Evolutionary conservation across 2,797 vertebrate species (phyloP).

Genomic region (Melanotaenia nigrans): DNA sequence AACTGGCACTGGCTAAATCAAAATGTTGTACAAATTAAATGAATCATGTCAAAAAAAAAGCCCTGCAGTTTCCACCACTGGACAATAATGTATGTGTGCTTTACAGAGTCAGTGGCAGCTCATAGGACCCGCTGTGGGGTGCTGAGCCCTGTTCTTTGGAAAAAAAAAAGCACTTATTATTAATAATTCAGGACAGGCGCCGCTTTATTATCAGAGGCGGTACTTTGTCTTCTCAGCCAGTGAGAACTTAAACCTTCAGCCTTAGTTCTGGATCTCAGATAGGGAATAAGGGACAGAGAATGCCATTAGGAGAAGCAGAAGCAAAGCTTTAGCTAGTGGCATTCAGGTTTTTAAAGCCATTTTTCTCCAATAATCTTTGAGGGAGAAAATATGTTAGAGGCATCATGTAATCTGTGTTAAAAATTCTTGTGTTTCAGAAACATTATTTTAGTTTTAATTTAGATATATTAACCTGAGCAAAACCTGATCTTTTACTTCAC

Average conservation of each 20-base stretch:
- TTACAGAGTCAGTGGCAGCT: conserved; percentile 29
- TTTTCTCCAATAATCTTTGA: neutral
- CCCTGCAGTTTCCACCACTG: conserved; percentile 9
- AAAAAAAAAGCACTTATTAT: conserved; percentile 65
- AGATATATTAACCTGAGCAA: too few species aligned
- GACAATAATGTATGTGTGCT: conserved; percentile 17
- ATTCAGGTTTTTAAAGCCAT: neutral
- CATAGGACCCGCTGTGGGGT: conserved; percentile 39
- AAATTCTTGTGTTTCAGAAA: conserved; percentile 1
- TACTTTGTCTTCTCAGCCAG: conserved; percentile 46
- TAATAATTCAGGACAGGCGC: conserved; percentile 70
- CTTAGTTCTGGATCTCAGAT: conserved; percentile 38
- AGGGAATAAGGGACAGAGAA: conserved; percentile 1
- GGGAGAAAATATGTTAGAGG: neutral
- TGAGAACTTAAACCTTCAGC: conserved; percentile 32
- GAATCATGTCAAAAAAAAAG: conserved; percentile 10
- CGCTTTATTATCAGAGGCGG: conserved; percentile 59
- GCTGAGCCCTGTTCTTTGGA: conserved; percentile 55
- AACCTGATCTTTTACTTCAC: too few species aligned
- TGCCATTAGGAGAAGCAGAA: conserved; percentile 1
- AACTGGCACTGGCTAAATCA: neutral
- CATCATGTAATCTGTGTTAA: neutral
- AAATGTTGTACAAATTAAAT: conserved; percentile 3
- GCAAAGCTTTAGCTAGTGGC: conserved; percentile 17
- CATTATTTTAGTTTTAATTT: too few species aligned